Evolutionary conservation across 2,113 vertebrate species (phyloP), one percentile per base, ranked within the genome.

Genomic region (Myrmecophaga tridactyla): DNA sequence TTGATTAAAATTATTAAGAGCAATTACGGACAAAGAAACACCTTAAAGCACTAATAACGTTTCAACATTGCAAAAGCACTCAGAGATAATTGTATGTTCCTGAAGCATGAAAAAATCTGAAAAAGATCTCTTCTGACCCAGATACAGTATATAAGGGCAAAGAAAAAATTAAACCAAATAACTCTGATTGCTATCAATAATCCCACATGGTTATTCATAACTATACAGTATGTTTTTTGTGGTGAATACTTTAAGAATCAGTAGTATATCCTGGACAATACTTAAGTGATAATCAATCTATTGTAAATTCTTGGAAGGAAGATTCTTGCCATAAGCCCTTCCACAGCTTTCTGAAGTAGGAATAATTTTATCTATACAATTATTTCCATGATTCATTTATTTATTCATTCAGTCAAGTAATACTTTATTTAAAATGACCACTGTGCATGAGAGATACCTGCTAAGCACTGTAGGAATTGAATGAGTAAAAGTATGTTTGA

Each of bases 341-440:
- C 39, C 36, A 48, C 14, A 27, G 4, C 31, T 86, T 92, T 84
- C 29, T 46, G 31, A 86, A 70, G n/a, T 89, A 14, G 23, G 7
- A 85, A 92, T 20, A 77, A 21, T 39, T 80, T 67, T 58, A 15
- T n/a, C 39, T 93, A 4, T 82, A 7, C 69, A 39, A 31, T 83
- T 93, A 69, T 90, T 92, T 89, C 46, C 14, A 63, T 76, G 12
- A 86, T n/a, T 15, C 10, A 87, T 39, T 89, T 12, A 60, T 67
- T 81, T 46, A 17, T 41, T 90, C 31, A 76, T 81, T 90, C 48
- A 67, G 8, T 93, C 31, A 92, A 65, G 65, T 43, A 96, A 75
- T 77, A 39, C 62, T 58, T 77, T 13, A n/a, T 63, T 56, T 82
- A 83, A n/a, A 78, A 27, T 27, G 15, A 15, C 23, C 34, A 21